Evolutionary conservation across 2,113 vertebrate species (phyloP), one percentile per base, ranked within the genome.

Genomic region (Pteropus alecto): DNA sequence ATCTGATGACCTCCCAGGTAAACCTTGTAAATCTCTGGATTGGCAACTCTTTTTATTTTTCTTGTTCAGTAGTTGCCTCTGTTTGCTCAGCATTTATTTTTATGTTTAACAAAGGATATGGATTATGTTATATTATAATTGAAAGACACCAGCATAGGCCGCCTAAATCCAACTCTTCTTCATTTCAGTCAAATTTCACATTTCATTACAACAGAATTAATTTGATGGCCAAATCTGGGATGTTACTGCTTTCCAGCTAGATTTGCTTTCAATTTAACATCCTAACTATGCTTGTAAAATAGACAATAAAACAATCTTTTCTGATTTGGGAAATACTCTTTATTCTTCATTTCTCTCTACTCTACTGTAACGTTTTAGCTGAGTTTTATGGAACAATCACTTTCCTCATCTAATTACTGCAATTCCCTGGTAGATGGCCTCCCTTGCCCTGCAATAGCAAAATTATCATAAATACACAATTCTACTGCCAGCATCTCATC

Each of bases 161-260:
- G 73, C 26, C 85, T 95, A 89, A 97, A 96, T 97, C 70, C 86
- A 96, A 90, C 98, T 96, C 89, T 87, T 97, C 95, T 97, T 98
- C 93, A 97, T 97, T 98, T 98, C 98, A 96, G 95, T 98, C 96
- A 98, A 97, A 98, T 98, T 98, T 98, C 96, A 98, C 98, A 98
- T 97, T 98, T 96, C 97, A 97, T 98, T 98, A 97, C 16, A 41
- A 90, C 83, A 87, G 97, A 97, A 98, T 98, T 97, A 98, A 97
- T 97, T 97, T 98, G 96, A 98, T 97, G 97, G 94, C 93, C 97
- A 98, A 96, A 97, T 97, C 94, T 95, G 94, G 94, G 92, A 95
- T 96, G 95, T 97, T 97, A 95, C 87, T 92, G 94, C 97, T 97
- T 98, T 97, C 95, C 86, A 97, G 95, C 92, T 97, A 98, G 93